Evolutionary conservation across 1,140 invertebrate species (phyloP).

Genomic region (Trichogramma pretiosum): DNA sequence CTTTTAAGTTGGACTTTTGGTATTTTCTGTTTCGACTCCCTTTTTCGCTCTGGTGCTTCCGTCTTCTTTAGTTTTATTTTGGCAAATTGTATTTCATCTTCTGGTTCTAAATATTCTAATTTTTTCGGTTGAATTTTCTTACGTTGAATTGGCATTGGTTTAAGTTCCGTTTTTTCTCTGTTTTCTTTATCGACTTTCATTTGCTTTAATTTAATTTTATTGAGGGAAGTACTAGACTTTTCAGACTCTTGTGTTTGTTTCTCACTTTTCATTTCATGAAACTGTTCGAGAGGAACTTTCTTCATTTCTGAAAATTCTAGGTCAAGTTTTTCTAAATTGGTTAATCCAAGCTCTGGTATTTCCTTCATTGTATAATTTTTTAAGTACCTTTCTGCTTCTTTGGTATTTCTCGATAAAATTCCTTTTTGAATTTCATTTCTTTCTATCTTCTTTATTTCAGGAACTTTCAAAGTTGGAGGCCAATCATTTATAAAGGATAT

Average conservation of each 20-base stretch:
- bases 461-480: slow-evolving; percentile 48
- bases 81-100: slow-evolving; percentile 48
- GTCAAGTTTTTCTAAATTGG: slow-evolving; percentile 45
- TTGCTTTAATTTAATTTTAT: neutral
- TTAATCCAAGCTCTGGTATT: slow-evolving; percentile 39
- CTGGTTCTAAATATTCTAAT: slow-evolving; percentile 36
- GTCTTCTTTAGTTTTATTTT: slow-evolving; percentile 57
- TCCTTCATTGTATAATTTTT: slow-evolving; percentile 48
- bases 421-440: slow-evolving; percentile 53
- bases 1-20: slow-evolving; percentile 59
- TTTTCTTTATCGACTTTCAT: slow-evolving; percentile 27
- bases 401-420: slow-evolving; percentile 58
- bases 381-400: slow-evolving; percentile 57
- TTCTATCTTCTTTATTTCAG: slow-evolving; percentile 44
- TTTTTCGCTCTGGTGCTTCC: slow-evolving; percentile 43
- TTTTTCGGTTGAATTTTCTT: slow-evolving; percentile 42
- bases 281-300: slow-evolving; percentile 43
- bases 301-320: slow-evolving; percentile 53
- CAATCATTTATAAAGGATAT: slow-evolving; percentile 52
- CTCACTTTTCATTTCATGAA: slow-evolving; percentile 26
- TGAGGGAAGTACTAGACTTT: too few species aligned
- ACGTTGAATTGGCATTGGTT: slow-evolving; percentile 39
- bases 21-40: slow-evolving; percentile 40
- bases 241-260: neutral
- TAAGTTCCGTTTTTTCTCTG: slow-evolving; percentile 35